Evolutionary conservation across 1,140 invertebrate genomes (phyloP), one percentile per base, ranked within the genome.

Genomic region (Aricia agestis): DNA sequence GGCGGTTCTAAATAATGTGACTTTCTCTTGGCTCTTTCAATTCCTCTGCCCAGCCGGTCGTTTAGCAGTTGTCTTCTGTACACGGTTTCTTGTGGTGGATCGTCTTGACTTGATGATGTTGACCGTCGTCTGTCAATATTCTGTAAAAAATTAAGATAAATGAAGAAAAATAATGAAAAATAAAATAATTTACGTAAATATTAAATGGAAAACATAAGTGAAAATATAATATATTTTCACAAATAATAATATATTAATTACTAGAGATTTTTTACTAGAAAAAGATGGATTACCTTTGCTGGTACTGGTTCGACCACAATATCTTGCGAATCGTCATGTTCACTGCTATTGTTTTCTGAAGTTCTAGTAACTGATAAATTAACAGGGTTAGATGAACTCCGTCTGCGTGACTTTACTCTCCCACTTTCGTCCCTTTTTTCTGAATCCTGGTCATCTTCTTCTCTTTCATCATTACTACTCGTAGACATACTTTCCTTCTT

Each of bases 331-430:
- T 92, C 85, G 76, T 92, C 90, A 42, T 89, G 89, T 87, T 85
- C 85, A 81, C 89, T 89, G 74, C 84, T 86, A 36, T 84, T 85
- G 73, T 91, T 85, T 74, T 89, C 88, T 32, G 84, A 85, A 57
- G 86, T 91, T 72, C 89, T 84, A 61, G 86, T 83, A 63, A 91
- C 66, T 19, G 87, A 90, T 70, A 97, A 92, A 90, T 97, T 97
- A 11, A 97, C 96, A 19, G 96, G 96, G 87, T 96, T 94, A 74
- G 83, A 91, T 69, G 82, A 93, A 83, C 91, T 93, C 68, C 92
- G 86, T 73, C 93, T 91, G 72, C 93, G 86, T 52, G 91, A 91
- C 66, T 93, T 90, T 52, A 93, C 87, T 74, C 94, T 90, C 45
- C 94, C 92, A 18, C 93, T 93, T 77, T 94, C 93, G 36, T 93